phyloP scores from a whole-genome alignment of 2,888 invertebrate genomes.

The Flexamia atlantica region DNA sequence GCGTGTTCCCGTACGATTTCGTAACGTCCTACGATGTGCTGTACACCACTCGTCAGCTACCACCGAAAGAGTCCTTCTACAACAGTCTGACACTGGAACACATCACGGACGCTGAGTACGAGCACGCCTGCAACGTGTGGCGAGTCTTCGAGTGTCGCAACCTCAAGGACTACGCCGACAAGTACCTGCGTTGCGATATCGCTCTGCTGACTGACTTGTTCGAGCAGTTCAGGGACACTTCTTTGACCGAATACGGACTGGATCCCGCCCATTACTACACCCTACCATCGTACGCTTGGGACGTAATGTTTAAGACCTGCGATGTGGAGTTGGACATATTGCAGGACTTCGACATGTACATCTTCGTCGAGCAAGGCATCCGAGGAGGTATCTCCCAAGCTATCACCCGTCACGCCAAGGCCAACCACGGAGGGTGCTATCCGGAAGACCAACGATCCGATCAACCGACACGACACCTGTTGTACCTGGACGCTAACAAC shows the following conservation, averaged over 20 bases:
- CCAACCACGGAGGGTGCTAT: no score
- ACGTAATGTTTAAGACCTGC: constrained; percentile 70
- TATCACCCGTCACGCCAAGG: no score
- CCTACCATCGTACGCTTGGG: constrained; percentile 70
- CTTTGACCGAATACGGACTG: constrained; percentile 70
- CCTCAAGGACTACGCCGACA: constrained; percentile 72
- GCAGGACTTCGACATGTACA: no score
- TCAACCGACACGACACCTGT: no score
- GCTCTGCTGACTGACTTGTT: constrained; percentile 73
- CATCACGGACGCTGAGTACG: constrained; percentile 70
- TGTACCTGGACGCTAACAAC: no score
- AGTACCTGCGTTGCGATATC: constrained; percentile 73
- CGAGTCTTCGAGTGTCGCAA: constrained; percentile 70
- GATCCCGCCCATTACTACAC: constrained; percentile 71
- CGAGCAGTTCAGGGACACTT: constrained; percentile 72
- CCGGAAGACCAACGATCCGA: no score
- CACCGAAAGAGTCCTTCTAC: constrained; percentile 66
- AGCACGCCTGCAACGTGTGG: constrained; percentile 72
- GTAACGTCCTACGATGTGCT: constrained; percentile 39
- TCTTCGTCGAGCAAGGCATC: no score
- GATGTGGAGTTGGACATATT: not conserved
- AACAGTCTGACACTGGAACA: constrained; percentile 67
- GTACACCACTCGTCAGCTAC: no score
- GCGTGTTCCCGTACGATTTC: constrained; percentile 69
- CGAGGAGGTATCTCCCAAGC: no score